Conservation (phyloP, 2,113 vertebrate genomes). For the Corythoichthys haematopterus region DNA sequence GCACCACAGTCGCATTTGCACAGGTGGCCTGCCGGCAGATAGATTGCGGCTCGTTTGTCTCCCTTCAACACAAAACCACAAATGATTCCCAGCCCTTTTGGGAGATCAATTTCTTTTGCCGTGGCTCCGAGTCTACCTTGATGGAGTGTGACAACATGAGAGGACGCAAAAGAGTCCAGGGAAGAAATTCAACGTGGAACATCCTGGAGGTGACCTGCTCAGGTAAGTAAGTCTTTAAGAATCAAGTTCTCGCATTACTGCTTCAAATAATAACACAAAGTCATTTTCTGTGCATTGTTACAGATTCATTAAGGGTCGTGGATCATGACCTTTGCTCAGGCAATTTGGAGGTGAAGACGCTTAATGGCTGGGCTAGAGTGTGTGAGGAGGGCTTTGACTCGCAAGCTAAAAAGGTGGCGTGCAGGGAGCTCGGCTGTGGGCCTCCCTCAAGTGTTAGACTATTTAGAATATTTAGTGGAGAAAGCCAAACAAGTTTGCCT, state of each 20-base stretch:
- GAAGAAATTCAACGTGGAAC: background rate
- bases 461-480: too few relatives aligned
- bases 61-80: background rate
- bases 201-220: constrained; percentile 14
- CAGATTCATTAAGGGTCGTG: constrained; percentile 6
- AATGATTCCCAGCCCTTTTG: background rate
- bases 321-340: background rate
- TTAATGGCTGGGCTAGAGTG: background rate
- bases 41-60: too few relatives aligned
- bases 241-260: background rate
- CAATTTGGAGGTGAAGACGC: background rate
- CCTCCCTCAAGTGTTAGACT: fast-evolving
- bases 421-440: constrained; percentile 12
- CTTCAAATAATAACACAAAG: background rate
- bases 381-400: constrained; percentile 13
- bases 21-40: too few relatives aligned
- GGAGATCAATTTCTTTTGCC: background rate
- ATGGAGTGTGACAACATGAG: background rate
- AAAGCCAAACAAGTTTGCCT: background rate
- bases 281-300: background rate
- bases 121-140: background rate
- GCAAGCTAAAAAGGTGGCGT: background rate
- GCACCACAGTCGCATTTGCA: too few relatives aligned
- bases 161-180: background rate
- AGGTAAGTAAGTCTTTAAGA: constrained; percentile 4